Base-by-base conservation (phyloP, 1,140 invertebrate species). In the Battus philenor region DNA sequence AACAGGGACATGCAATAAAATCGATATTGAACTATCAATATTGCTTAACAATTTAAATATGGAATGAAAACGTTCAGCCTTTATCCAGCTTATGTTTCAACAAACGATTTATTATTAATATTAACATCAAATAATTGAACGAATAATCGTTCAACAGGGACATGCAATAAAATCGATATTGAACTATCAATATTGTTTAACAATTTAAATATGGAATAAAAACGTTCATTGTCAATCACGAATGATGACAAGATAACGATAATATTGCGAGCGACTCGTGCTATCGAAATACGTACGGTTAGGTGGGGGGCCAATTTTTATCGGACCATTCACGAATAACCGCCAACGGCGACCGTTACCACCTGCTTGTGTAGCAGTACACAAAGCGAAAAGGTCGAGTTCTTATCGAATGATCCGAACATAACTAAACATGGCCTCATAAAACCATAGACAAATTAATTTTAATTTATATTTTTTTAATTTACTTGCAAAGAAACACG, bases 271-370 rank as follows among this genome's bases (percentile, higher is more conserved):
- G 58, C 53, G 49, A 58, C 51, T 39, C 44, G 44, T 33, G 17
- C 49, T n/a, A n/a, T n/a, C n/a, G n/a, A n/a, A n/a, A n/a, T n/a
- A n/a, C n/a, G n/a, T n/a, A n/a, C 34, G 22, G 20, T 57, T 50
- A 46, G 41, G 44, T 10, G 18, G 30, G 13, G 7, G 63, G 62
- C 54, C 54, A 52, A 74, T 78, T 81, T 79, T 81, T 77, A 64
- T 54, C 57, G 29, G 12, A 54, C 52, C 68, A 71, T 71, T 76
- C 66, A 73, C 56, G 66, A 71, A 66, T 73, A 82, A 82, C 78
- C 71, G 78, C 57, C 78, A 62, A 24, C 24, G 26, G 49, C 41
- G 54, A 71, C 78, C 78, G 78, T 82, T 82, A 77, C 24, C 78
- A 79, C 75, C 78, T 77, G 74, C 68, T 59, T 56, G 38, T 0